A percentile compares a stretch with the other conserved stretches of the same genome.
Evolutionary conservation across 2,113 vertebrate species (phyloP).

Genomic region (Cynocephalus volans): DNA sequence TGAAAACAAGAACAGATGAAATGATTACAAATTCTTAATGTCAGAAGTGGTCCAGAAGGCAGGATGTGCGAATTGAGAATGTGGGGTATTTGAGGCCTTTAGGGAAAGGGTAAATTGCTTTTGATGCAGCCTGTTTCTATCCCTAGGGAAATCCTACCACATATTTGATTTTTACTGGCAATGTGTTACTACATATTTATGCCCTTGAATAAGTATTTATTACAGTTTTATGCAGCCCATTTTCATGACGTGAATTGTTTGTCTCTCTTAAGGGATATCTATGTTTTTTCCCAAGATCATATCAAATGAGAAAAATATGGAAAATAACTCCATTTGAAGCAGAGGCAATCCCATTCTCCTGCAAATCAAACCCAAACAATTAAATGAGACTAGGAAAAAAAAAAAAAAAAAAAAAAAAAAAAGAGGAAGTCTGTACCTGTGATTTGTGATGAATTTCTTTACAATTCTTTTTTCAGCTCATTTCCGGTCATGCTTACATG

Average conservation of each 20-base stretch:
- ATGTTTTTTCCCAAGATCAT: slow-evolving; percentile 78
- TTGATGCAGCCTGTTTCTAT: slow-evolving; percentile 75
- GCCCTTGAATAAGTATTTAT: slow-evolving; percentile 85
- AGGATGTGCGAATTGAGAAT: slow-evolving; percentile 80
- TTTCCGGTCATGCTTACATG: slow-evolving; percentile 5
- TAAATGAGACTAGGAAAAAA: slow-evolving; percentile 68
- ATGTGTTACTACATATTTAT: slow-evolving; percentile 86
- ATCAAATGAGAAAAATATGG: slow-evolving; percentile 85
- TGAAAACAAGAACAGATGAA: slow-evolving; percentile 77
- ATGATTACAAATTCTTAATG: slow-evolving; percentile 77
- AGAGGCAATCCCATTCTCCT: slow-evolving; percentile 50
- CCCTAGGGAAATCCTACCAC: slow-evolving; percentile 78
- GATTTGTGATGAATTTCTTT: slow-evolving; percentile 72
- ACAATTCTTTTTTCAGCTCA: not conserved
- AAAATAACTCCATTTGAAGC: slow-evolving; percentile 80
- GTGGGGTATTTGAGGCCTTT: slow-evolving; percentile 71
- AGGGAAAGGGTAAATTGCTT: slow-evolving; percentile 82
- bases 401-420: slow-evolving; percentile 1
- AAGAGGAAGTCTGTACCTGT: slow-evolving; percentile 29
- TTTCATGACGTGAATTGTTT: slow-evolving; percentile 86
- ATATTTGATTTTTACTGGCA: slow-evolving; percentile 85
- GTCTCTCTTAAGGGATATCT: slow-evolving; percentile 85
- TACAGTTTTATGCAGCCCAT: slow-evolving; percentile 85
- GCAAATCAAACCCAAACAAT: slow-evolving; percentile 82
- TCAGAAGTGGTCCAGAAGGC: slow-evolving; percentile 82